phyloP scores from a whole-genome alignment of 2,888 invertebrate species.

The Rhagophthalmus giganteus region DNA sequence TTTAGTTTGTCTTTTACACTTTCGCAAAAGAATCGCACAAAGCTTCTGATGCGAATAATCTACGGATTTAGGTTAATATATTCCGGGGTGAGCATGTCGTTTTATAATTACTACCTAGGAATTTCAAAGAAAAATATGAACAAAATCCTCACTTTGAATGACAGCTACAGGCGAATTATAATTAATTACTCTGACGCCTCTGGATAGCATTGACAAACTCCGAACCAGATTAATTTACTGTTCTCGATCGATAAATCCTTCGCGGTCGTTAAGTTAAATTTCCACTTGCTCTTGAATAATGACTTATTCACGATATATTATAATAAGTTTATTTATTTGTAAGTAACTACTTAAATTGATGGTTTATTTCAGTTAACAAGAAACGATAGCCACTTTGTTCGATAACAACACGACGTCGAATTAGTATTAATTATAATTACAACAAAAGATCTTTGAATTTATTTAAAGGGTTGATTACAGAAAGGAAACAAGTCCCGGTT shows the following conservation, averaged over 20 bases:
- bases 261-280: too few species aligned
- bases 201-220: not conserved
- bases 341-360: too few species aligned
- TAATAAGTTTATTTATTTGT: too few species aligned
- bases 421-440: too few species aligned
- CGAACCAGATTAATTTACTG: slow-evolving; percentile 1
- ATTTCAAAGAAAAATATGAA: slow-evolving; percentile 3
- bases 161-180: slow-evolving; percentile 9
- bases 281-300: not conserved
- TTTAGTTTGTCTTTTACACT: slow-evolving; percentile 11
- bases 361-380: too few species aligned
- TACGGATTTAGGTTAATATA: slow-evolving; percentile 5
- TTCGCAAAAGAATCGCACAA: slow-evolving; percentile 2
- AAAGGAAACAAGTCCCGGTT: too few species aligned
- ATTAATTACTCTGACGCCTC: slow-evolving; percentile 1
- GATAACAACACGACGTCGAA: too few species aligned
- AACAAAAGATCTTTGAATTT: too few species aligned
- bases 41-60: not conserved
- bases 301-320: not conserved
- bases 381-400: too few species aligned
- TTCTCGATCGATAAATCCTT: not conserved
- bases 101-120: slow-evolving; percentile 7
- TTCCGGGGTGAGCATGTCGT: not conserved
- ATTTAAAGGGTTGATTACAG: too few species aligned
- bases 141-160: slow-evolving; percentile 4